Conservation (phyloP, 2,888 invertebrate species). For the Eumacrocentrus americanus region DNA sequence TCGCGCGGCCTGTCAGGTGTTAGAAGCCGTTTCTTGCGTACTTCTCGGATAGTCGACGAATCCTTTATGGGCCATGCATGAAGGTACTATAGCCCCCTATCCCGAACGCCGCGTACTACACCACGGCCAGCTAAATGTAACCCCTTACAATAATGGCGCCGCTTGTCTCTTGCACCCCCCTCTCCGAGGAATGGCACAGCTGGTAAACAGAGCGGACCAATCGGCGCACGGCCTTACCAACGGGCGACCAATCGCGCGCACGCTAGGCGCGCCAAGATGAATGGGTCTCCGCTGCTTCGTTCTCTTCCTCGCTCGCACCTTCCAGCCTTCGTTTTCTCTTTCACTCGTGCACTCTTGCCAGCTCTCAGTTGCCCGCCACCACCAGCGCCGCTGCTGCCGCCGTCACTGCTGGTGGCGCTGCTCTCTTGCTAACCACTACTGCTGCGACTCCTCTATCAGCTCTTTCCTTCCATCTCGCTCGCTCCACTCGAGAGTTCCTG, state of each 20-base stretch:
- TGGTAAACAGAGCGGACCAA: conserved; percentile 62
- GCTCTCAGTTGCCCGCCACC: conserved; percentile 19
- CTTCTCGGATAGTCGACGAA: conserved; percentile 76
- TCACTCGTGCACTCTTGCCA: conserved; percentile 61
- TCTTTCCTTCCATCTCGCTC: conserved; percentile 26
- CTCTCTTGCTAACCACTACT: conserved; percentile 2
- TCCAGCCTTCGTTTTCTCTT: conserved; percentile 54
- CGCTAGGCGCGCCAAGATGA: conserved; percentile 61
- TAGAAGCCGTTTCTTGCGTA: conserved; percentile 64
- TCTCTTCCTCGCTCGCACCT: conserved; percentile 24
- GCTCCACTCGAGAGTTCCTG: conserved; percentile 30
- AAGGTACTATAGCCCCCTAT: conserved; percentile 84
- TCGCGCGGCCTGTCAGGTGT: conserved; percentile 59
- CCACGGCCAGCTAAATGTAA: conserved; percentile 64
- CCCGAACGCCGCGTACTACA: conserved; percentile 72
- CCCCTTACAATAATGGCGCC: conserved; percentile 65
- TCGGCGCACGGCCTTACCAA: conserved; percentile 53
- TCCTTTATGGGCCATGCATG: conserved; percentile 86
- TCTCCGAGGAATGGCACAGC: conserved; percentile 63
- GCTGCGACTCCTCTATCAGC: conserved; percentile 22
- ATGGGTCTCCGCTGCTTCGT: conserved; percentile 51
- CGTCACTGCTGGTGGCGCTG: conserved; percentile 20
- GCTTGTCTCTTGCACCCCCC: conserved; percentile 61
- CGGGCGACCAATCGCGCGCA: conserved; percentile 54
- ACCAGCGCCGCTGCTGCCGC: conserved; percentile 15